These are phyloP conservation scores for Mizuhopecten yessoensis DNA, from an alignment of 1,140 invertebrate genomes.

Conservation along the genomic window DNA sequence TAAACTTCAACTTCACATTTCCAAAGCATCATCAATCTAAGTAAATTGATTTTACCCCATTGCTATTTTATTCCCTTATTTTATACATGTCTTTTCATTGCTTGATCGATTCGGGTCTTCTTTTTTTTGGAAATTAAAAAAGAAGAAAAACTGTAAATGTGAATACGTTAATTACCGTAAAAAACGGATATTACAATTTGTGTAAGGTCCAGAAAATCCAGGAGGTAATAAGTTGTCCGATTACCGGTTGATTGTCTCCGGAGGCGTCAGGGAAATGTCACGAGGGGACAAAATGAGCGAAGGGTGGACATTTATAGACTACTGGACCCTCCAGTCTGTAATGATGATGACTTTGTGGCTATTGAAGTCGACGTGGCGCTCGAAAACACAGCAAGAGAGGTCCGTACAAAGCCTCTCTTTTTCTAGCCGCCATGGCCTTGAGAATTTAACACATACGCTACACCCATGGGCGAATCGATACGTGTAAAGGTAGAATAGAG, in stretches of 20 bases:
- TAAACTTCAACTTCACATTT: no score
- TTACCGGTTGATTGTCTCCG: not conserved
- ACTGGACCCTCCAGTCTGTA: not conserved
- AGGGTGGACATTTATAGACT: slow-evolving; percentile 10
- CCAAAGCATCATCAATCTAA: no score
- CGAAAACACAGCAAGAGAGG: not conserved
- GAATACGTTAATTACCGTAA: no score
- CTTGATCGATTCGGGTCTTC: no score
- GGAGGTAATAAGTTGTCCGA: not conserved
- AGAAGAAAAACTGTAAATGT: no score
- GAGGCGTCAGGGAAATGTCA: not conserved
- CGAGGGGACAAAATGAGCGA: not conserved
- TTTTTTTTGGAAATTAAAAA: no score
- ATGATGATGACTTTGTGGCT: not conserved
- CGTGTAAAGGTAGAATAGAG: not conserved
- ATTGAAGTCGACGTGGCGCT: not conserved
- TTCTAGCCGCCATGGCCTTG: not conserved
- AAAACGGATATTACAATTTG: not conserved
- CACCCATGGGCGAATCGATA: not conserved
- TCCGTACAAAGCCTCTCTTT: not conserved
- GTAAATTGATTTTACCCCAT: no score
- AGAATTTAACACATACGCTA: not conserved
- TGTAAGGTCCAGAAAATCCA: not conserved
- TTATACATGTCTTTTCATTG: no score
- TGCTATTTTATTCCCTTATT: no score